Conservation (phyloP, 1,140 invertebrate genomes). For the Aricia agestis region DNA sequence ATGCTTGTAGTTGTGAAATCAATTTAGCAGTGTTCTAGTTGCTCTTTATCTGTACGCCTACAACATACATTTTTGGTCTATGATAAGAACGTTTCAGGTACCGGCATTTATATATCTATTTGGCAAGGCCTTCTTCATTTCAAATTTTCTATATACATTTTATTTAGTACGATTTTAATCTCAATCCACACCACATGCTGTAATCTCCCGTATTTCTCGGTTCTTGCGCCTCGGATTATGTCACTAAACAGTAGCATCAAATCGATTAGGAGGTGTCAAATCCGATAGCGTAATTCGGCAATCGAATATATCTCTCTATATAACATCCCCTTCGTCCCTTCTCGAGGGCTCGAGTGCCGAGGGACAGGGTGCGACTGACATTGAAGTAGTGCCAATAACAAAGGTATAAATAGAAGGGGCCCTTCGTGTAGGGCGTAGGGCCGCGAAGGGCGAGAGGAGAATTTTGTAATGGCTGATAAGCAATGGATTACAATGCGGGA, state of each 20-base stretch:
- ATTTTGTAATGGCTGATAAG: conserved; percentile 65
- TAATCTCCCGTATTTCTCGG: too few relatives aligned
- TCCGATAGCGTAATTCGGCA: conserved; percentile 62
- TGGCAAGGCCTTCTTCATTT: too few relatives aligned
- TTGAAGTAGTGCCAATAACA: conserved; percentile 78
- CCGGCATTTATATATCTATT: too few relatives aligned
- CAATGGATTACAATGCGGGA: conserved; percentile 72
- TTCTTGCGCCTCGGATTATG: background rate
- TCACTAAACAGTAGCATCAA: conserved; percentile 2
- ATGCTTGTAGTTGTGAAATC: too few relatives aligned
- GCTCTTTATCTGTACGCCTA: too few relatives aligned
- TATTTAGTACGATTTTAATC: too few relatives aligned
- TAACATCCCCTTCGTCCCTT: conserved; percentile 43
- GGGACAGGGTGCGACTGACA: conserved; percentile 76
- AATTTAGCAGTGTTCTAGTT: too few relatives aligned
- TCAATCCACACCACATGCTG: too few relatives aligned
- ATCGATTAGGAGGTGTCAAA: conserved; percentile 47
- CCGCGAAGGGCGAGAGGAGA: conserved; percentile 67
- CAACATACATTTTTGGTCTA: too few relatives aligned
- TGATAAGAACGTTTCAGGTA: too few relatives aligned
- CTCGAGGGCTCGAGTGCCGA: conserved; percentile 39
- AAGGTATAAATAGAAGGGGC: conserved; percentile 75
- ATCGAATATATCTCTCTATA: conserved; percentile 72
- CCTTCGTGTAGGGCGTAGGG: conserved; percentile 62
- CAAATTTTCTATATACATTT: too few relatives aligned